Percentiles rank a stretch among this genome's conserved stretches.
These are phyloP conservation scores for Sebastiscus albofasciatus DNA, from an alignment of 2,797 vertebrate species.

Conservation along the genomic window DNA sequence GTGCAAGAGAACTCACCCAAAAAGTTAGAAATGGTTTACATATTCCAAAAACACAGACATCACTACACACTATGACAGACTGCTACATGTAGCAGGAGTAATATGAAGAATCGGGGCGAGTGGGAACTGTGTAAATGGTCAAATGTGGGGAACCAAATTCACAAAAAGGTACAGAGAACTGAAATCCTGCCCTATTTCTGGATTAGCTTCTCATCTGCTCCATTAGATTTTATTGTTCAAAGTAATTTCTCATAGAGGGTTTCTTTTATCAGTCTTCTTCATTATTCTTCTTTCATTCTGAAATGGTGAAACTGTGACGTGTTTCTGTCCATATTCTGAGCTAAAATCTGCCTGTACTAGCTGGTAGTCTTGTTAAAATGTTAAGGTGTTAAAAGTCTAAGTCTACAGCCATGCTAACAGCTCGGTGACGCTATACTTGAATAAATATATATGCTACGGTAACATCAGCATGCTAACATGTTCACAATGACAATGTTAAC, in stretches of 20 bases:
- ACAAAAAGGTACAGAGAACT: background rate
- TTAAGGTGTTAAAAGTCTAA: too few relatives aligned
- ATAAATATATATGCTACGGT: too few relatives aligned
- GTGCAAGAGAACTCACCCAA: background rate
- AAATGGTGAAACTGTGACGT: background rate
- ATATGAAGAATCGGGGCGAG: background rate
- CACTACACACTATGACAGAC: background rate
- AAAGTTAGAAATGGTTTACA: background rate
- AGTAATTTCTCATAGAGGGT: background rate
- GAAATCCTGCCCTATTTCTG: background rate
- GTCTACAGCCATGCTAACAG: too few relatives aligned
- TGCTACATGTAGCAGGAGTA: background rate
- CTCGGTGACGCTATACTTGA: too few relatives aligned
- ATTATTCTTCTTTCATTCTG: background rate
- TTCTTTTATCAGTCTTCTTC: background rate
- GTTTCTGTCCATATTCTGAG: constrained; percentile 1
- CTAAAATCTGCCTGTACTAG: background rate
- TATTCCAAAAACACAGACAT: constrained; percentile 24
- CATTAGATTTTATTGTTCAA: background rate
- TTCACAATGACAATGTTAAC: too few relatives aligned
- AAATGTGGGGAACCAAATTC: background rate
- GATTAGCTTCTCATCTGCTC: background rate
- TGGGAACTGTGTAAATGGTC: background rate
- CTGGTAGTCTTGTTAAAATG: too few relatives aligned
- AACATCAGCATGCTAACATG: too few relatives aligned